These are phyloP conservation scores for Mythimna vitellina DNA, from an alignment of 2,888 invertebrate genomes.

Conservation along the genomic window DNA sequence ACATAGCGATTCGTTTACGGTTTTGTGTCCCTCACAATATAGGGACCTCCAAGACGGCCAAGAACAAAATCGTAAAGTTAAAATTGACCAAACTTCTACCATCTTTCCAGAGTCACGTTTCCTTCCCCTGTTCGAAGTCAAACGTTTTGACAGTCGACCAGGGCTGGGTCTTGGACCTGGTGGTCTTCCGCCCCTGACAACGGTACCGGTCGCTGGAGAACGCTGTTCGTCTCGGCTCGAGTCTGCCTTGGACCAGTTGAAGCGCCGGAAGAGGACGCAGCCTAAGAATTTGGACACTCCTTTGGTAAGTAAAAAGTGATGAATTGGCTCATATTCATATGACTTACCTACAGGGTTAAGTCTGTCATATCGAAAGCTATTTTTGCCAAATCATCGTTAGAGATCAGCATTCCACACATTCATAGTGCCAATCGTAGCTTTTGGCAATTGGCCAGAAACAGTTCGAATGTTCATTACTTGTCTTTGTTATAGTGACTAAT, in stretches of 20 bases:
- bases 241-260: conserved; percentile 92
- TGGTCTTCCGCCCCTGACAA: conserved; percentile 81
- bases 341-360: background rate
- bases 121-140: conserved; percentile 85
- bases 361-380: conserved; percentile 4
- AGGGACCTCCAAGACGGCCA: background rate
- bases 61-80: background rate
- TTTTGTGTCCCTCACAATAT: background rate
- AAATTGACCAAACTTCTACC: background rate
- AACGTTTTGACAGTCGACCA: conserved; percentile 83
- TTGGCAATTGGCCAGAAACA: conserved; percentile 24
- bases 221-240: conserved; percentile 92
- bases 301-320: conserved; percentile 72
- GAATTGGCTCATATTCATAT: background rate
- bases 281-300: conserved; percentile 86
- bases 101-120: conserved; percentile 84
- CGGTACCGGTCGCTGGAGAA: conserved; percentile 84
- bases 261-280: conserved; percentile 90
- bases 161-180: conserved; percentile 69
- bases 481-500: conserved; percentile 51
- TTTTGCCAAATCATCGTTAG: conserved; percentile 12
- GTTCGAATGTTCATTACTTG: conserved; percentile 4
- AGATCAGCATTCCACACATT: conserved; percentile 19
- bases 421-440: conserved; percentile 5
- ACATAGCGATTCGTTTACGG: too few species aligned